Evolutionary conservation across 2,888 invertebrate species (phyloP).

Genomic region (Acleris emargana): DNA sequence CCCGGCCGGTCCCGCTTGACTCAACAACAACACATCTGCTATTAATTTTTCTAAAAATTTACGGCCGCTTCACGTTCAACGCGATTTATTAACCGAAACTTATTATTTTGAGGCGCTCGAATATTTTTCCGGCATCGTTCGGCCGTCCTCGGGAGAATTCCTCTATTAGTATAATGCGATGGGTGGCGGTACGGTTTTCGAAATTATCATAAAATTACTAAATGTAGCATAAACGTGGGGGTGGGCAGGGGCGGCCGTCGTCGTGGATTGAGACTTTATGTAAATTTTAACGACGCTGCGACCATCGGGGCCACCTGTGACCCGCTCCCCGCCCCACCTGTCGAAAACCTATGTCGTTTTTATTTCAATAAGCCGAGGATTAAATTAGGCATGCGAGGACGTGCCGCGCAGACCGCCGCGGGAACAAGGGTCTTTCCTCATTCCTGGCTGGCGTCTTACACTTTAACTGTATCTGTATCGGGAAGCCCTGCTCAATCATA

Average conservation of each 20-base stretch:
- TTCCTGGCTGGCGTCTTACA: conserved; percentile 51
- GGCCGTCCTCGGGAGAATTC: conserved; percentile 65
- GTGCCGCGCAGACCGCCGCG: conserved; percentile 62
- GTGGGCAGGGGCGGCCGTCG: conserved; percentile 76
- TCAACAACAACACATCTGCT: conserved; percentile 81
- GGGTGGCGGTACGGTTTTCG: conserved; percentile 82
- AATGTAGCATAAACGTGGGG: conserved; percentile 83
- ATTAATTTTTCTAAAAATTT: conserved; percentile 77
- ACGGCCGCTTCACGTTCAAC: conserved; percentile 70
- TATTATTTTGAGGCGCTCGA: conserved; percentile 74
- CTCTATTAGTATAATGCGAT: conserved; percentile 84
- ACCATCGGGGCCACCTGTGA: conserved; percentile 83
- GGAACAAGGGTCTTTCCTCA: conserved; percentile 55
- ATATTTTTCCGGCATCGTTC: conserved; percentile 66
- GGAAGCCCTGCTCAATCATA: conserved; percentile 40
- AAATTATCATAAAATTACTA: conserved; percentile 85
- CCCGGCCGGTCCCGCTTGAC: conserved; percentile 57
- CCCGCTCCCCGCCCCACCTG: conserved; percentile 73
- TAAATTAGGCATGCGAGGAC: conserved; percentile 80
- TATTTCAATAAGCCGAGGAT: conserved; percentile 82
- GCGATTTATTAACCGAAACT: conserved; percentile 80
- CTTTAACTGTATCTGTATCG: conserved; percentile 46
- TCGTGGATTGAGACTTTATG: conserved; percentile 84
- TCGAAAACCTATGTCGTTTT: conserved; percentile 83
- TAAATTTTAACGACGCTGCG: conserved; percentile 84